Evolutionary conservation across 1,140 invertebrate species (phyloP).

Genomic region (Drosophila takahashii): DNA sequence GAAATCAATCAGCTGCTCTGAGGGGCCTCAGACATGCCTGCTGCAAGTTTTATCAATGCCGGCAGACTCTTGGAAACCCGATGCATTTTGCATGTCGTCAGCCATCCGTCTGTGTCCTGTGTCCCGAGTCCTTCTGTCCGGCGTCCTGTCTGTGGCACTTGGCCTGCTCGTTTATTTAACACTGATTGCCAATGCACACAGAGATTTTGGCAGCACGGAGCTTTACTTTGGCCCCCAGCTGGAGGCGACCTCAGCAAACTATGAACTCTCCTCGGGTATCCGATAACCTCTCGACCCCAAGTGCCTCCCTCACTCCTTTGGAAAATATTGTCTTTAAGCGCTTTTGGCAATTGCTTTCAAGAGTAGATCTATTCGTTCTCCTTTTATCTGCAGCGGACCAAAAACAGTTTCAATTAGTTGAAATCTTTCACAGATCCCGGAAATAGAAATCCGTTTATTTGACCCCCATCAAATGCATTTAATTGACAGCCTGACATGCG

Average conservation of each 20-base stretch:
- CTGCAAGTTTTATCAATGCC: slow-evolving; percentile 64
- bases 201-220: slow-evolving; percentile 56
- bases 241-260: slow-evolving; percentile 57
- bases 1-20: slow-evolving; percentile 61
- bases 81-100: slow-evolving; percentile 65
- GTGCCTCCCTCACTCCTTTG: background rate
- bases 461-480: slow-evolving; percentile 31
- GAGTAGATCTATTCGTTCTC: slow-evolving; percentile 18
- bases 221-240: slow-evolving; percentile 14
- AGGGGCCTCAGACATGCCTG: too few relatives aligned
- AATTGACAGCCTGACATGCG: slow-evolving; percentile 40
- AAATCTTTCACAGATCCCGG: slow-evolving; percentile 28
- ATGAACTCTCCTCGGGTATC: slow-evolving; percentile 45
- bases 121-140: background rate
- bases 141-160: slow-evolving; percentile 17
- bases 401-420: slow-evolving; percentile 47
- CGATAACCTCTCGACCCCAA: slow-evolving; percentile 41
- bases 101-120: slow-evolving; percentile 22
- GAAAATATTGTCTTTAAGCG: slow-evolving; percentile 57
- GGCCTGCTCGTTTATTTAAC: slow-evolving; percentile 76
- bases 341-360: slow-evolving; percentile 42
- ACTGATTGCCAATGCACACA: slow-evolving; percentile 80
- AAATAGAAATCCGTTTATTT: slow-evolving; percentile 17
- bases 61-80: background rate
- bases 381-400: slow-evolving; percentile 26